These are phyloP conservation scores for Strigamia transsilvanica DNA, from an alignment of 2,888 invertebrate genomes.

Conservation along the genomic window DNA sequence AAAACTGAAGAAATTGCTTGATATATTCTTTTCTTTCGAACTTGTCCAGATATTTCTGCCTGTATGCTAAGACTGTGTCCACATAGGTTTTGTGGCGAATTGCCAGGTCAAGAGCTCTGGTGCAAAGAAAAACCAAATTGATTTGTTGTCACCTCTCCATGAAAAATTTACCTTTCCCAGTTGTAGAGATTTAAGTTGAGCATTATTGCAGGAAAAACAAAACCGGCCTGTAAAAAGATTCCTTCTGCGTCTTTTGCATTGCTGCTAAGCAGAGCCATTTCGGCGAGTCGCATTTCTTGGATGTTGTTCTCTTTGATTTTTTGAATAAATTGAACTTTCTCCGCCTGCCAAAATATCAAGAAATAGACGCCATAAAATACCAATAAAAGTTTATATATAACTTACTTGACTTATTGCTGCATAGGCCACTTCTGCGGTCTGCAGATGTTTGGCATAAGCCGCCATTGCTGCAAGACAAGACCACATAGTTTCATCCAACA, in stretches of 20 bases:
- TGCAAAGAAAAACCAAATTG: conserved; percentile 53
- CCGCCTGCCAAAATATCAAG: conserved; percentile 61
- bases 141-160: too few relatives aligned
- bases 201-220: conserved; percentile 75
- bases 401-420: conserved; percentile 78
- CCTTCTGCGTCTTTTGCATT: conserved; percentile 76
- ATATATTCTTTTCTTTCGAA: conserved; percentile 70
- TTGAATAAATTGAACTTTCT: conserved; percentile 68
- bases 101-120: conserved; percentile 77
- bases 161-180: conserved; percentile 78
- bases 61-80: conserved; percentile 74
- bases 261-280: conserved; percentile 74
- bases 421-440: conserved; percentile 94
- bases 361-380: too few relatives aligned
- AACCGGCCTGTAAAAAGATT: conserved; percentile 74
- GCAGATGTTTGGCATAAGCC: conserved; percentile 82
- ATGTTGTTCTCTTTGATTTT: conserved; percentile 64
- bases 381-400: background rate
- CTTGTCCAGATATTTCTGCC: conserved; percentile 72
- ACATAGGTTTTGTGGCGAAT: conserved; percentile 76
- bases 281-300: conserved; percentile 60
- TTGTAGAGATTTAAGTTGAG: conserved; percentile 76
- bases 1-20: conserved; percentile 67
- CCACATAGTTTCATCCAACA: conserved; percentile 74
- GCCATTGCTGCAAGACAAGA: conserved; percentile 92